Evolutionary conservation across 2,888 invertebrate genomes (phyloP), one percentile per base, ranked within the genome.

Genomic region (Sicus ferrugineus): DNA sequence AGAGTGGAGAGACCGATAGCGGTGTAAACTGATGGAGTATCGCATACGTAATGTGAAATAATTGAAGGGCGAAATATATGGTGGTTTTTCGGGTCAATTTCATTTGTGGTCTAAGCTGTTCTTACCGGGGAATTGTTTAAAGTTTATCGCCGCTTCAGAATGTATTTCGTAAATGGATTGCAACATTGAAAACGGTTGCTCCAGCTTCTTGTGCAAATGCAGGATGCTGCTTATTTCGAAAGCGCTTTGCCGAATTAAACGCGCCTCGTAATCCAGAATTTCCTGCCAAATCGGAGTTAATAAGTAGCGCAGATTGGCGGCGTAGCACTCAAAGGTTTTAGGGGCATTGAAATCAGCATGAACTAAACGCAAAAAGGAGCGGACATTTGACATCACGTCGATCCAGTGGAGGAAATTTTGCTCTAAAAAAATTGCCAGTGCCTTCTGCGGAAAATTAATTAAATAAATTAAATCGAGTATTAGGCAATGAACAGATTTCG

Each of bases 281-380:
- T 80, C 76, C 38, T 75, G 70, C 69, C 82, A 80, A 50, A 88
- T 81, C 30, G 85, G 83, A 14, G 77, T 73, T 2, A 88, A 73
- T 65, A 87, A 81, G 48, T 85, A 79, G 16, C 81, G 75, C 16
- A 88, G 72, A 21, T 84, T 85, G 23, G 83, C 79, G 23, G 86
- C 85, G 76, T 88, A 88, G 64, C 85, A 86, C 75, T 87, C 86
- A 65, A 87, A 83, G 0, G 87, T 88, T 6, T 86, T 80, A 2
- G 88, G 84, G 2, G 83, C 82, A 34, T 73, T 67, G 72, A 76
- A 56, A 71, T 78, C 70, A 21, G 58, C 65, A 31, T 82, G 82
- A 26, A 87, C 75, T 0, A 80, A 80, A 61, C 77, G 76, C 34
- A 84, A 81, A 72, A 87, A 85, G 6, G 72, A 73, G 31, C 86